These are phyloP conservation scores for Stomatorhinus ivindoensis DNA, from an alignment of 2,113 vertebrate genomes.

Conservation along the genomic window DNA sequence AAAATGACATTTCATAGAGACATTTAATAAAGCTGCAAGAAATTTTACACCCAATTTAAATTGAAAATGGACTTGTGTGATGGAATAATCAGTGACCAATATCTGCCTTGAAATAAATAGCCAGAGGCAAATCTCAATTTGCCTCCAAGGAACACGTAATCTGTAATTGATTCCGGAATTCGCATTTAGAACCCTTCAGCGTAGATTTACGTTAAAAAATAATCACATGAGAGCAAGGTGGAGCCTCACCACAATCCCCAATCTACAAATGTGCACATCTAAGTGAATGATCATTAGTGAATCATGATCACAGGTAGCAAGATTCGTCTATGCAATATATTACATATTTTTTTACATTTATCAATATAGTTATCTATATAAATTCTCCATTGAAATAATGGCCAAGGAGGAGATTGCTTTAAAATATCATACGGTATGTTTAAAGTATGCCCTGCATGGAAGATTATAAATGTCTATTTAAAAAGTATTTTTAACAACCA, in stretches of 20 bases:
- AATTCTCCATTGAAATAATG: neutral
- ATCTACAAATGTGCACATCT: neutral
- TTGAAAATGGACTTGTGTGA: neutral
- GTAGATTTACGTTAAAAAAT: neutral
- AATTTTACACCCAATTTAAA: neutral
- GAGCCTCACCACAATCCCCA: neutral
- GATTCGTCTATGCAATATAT: neutral
- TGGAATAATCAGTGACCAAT: neutral
- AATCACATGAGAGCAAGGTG: neutral
- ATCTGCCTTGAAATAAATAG: neutral
- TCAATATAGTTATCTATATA: neutral
- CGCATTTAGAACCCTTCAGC: neutral
- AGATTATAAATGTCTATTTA: neutral
- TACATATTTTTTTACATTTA: too few species aligned
- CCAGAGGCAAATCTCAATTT: neutral
- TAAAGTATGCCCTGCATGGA: neutral
- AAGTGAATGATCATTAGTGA: neutral
- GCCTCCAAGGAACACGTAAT: neutral
- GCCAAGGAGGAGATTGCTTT: neutral
- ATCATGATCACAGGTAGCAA: neutral
- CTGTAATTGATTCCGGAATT: neutral
- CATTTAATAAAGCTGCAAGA: neutral
- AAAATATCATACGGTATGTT: neutral
- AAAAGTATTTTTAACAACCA: neutral
- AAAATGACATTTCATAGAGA: neutral